These are phyloP conservation scores for Plectrocnemia conspersa DNA, from an alignment of 1,140 invertebrate genomes.

Conservation along the genomic window DNA sequence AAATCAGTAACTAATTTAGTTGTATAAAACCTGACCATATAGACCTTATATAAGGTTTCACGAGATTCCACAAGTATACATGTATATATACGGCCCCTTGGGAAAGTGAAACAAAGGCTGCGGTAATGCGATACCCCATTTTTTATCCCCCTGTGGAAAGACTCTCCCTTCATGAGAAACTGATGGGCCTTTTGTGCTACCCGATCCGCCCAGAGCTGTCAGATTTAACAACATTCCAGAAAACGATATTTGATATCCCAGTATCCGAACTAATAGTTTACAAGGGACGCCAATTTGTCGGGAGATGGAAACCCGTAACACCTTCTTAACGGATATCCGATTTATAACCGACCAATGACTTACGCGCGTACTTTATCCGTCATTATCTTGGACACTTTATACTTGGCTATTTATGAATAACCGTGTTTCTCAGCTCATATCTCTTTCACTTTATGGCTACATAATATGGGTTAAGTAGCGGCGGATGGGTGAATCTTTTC, in stretches of 20 bases:
- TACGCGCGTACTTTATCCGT: no score
- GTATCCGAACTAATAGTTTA: conserved; percentile 10
- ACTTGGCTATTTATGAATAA: no score
- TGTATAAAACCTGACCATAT: no score
- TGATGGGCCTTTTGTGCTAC: conserved; percentile 7
- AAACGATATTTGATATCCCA: conserved; percentile 8
- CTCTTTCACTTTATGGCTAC: not conserved
- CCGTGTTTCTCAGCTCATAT: no score
- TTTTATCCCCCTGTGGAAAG: not conserved
- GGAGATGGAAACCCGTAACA: conserved; percentile 4
- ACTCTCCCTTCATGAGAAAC: not conserved
- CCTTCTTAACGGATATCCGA: conserved; percentile 5
- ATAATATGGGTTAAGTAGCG: not conserved
- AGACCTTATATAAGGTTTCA: no score
- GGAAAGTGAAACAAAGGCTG: not conserved
- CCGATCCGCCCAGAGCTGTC: conserved; percentile 6
- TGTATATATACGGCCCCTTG: not conserved
- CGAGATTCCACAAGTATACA: not conserved
- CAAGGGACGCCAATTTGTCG: conserved; percentile 7
- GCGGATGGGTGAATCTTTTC: not conserved
- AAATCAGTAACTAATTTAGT: no score
- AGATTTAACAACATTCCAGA: conserved; percentile 8
- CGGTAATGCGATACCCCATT: not conserved
- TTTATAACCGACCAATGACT: no score
- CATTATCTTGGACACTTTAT: no score